A percentile compares a stretch with the other conserved stretches of the same genome.
Evolutionary conservation across 2,797 vertebrate species (phyloP).

Genomic region (Tokudaia tokunoshimensis): DNA sequence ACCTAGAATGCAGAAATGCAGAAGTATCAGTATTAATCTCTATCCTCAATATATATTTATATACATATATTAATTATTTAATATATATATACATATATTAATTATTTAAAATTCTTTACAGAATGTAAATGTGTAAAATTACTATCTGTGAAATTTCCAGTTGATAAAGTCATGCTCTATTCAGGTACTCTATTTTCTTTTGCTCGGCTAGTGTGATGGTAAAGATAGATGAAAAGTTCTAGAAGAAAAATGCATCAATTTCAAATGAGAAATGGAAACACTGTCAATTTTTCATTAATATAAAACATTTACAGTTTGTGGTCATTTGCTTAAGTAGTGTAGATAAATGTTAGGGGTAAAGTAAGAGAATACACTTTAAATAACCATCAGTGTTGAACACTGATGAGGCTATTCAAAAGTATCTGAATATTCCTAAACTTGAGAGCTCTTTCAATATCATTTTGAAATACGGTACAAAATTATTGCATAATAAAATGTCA

Average conservation of each 20-base stretch:
- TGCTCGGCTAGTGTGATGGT: background rate
- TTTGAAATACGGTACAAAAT: background rate
- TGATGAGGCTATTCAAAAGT: background rate
- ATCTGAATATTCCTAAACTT: background rate
- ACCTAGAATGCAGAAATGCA: background rate
- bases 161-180: background rate
- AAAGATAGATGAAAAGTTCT: background rate
- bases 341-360: background rate
- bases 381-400: background rate
- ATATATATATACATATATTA: no score
- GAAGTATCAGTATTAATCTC: background rate
- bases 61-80: no score
- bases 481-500: background rate
- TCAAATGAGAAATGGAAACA: background rate
- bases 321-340: background rate
- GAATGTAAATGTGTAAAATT: background rate
- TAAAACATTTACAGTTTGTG: background rate
- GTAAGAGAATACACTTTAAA: background rate
- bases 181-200: background rate
- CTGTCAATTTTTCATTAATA: no score
- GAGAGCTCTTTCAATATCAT: background rate
- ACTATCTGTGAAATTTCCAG: background rate
- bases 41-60: background rate
- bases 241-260: background rate
- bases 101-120: background rate